Percentiles rank a stretch among this genome's conserved stretches.
These are phyloP conservation scores for Eciton burchellii DNA, from an alignment of 1,140 invertebrate species.

Conservation along the genomic window DNA sequence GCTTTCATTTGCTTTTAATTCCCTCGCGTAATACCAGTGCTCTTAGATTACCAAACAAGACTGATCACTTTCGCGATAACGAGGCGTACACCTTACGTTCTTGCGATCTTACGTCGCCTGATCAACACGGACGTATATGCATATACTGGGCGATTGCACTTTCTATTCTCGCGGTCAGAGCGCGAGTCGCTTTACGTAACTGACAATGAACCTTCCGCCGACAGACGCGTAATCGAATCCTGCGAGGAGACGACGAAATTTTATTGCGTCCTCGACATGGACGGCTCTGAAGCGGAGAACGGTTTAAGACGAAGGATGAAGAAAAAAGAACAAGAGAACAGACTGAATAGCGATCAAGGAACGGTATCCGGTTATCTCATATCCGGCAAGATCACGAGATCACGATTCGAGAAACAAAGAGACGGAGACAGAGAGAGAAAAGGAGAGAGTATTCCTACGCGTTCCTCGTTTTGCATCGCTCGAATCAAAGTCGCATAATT, in stretches of 20 bases:
- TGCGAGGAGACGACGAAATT: slow-evolving; percentile 10
- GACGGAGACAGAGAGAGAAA: too few species aligned
- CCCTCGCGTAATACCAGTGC: slow-evolving; percentile 20
- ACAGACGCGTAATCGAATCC: slow-evolving; percentile 50
- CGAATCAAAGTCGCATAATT: too few species aligned
- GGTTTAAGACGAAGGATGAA: neutral
- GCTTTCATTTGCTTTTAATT: neutral
- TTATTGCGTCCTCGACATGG: neutral
- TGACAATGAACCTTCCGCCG: slow-evolving; percentile 78
- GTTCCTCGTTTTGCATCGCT: too few species aligned
- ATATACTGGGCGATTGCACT: slow-evolving; percentile 22
- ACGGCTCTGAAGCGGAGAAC: neutral
- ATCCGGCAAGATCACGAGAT: slow-evolving; percentile 11
- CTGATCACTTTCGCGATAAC: slow-evolving; percentile 18
- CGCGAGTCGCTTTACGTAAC: slow-evolving; percentile 75
- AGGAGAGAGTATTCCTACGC: too few species aligned
- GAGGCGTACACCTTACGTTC: slow-evolving; percentile 4
- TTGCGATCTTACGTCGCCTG: too few species aligned
- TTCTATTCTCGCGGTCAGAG: slow-evolving; percentile 51
- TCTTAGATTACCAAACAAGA: slow-evolving; percentile 35
- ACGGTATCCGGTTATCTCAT: slow-evolving; percentile 13
- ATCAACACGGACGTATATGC: neutral
- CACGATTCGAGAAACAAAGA: neutral
- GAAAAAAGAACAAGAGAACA: slow-evolving; percentile 7
- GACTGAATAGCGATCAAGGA: slow-evolving; percentile 7